These are phyloP conservation scores for Sebastes fasciatus DNA, from an alignment of 2,113 vertebrate species.

Conservation along the genomic window DNA sequence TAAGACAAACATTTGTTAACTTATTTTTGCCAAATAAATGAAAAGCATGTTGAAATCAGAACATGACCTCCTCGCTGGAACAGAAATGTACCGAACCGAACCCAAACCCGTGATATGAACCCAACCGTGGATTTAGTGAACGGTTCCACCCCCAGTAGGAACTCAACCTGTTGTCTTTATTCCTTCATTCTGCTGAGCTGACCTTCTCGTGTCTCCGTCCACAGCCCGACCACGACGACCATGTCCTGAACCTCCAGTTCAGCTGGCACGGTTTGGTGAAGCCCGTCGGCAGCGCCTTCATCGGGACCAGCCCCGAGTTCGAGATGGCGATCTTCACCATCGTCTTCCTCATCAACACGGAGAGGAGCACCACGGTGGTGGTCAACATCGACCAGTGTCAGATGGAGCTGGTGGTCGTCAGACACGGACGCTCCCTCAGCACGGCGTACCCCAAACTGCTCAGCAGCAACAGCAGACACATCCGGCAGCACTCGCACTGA, in stretches of 20 bases:
- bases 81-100: too few species aligned
- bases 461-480: conserved; percentile 81
- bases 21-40: too few species aligned
- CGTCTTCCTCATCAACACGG: conserved; percentile 86
- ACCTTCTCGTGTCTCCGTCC: neutral
- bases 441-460: conserved; percentile 89
- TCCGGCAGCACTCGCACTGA: conserved; percentile 49
- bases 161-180: neutral
- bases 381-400: conserved; percentile 89
- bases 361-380: conserved; percentile 79
- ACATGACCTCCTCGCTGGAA: too few species aligned
- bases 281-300: conserved; percentile 87
- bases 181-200: neutral
- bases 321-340: conserved; percentile 90
- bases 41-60: too few species aligned
- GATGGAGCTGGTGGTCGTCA: conserved; percentile 86
- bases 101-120: too few species aligned
- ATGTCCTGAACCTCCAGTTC: conserved; percentile 91
- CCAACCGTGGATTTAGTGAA: too few species aligned
- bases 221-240: conserved; percentile 89
- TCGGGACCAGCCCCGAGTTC: conserved; percentile 90
- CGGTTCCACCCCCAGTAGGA: too few species aligned
- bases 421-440: conserved; percentile 86
- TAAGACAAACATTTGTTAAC: too few species aligned
- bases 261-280: conserved; percentile 90